Percentiles rank a stretch among this genome's conserved stretches.
phyloP scores from a whole-genome alignment of 1,140 invertebrate genomes.

The Caligus rogercresseyi region DNA sequence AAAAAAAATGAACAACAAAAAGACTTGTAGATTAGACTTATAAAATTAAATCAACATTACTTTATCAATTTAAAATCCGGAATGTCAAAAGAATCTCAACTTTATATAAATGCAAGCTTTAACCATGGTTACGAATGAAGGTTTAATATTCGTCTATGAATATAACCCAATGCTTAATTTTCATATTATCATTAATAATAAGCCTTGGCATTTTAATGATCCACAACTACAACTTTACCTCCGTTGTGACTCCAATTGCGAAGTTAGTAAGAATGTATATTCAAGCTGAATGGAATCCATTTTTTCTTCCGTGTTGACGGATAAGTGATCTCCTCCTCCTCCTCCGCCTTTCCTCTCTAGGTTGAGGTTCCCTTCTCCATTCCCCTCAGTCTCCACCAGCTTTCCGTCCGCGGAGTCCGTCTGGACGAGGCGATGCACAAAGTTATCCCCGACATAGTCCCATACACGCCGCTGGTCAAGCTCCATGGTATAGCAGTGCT shows the following conservation, averaged over 20 bases:
- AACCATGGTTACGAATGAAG: too few relatives aligned
- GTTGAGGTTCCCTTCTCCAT: slow-evolving; percentile 17
- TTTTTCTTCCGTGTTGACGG: slow-evolving; percentile 53
- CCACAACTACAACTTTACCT: slow-evolving; percentile 83
- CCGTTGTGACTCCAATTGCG: slow-evolving; percentile 83
- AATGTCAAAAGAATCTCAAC: too few relatives aligned
- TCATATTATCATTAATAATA: too few relatives aligned
- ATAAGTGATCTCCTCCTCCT: slow-evolving; percentile 22
- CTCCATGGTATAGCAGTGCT: slow-evolving; percentile 92
- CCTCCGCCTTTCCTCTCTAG: slow-evolving; percentile 5
- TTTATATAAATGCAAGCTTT: too few relatives aligned
- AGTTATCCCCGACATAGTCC: slow-evolving; percentile 95
- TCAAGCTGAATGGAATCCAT: slow-evolving; percentile 80
- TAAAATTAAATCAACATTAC: too few relatives aligned
- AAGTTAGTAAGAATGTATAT: slow-evolving; percentile 91
- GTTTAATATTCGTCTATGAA: too few relatives aligned
- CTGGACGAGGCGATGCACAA: slow-evolving; percentile 86
- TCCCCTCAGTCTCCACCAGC: slow-evolving; percentile 50
- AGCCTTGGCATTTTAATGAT: too few relatives aligned
- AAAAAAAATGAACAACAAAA: background rate
- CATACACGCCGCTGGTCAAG: slow-evolving; percentile 88
- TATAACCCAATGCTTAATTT: too few relatives aligned
- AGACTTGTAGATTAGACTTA: too few relatives aligned
- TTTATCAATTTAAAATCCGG: too few relatives aligned
- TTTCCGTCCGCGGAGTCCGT: slow-evolving; percentile 70